Evolutionary conservation across 2,888 invertebrate species (phyloP), one percentile per base, ranked within the genome.

Genomic region (Liopterus haemorrhoidalis): DNA sequence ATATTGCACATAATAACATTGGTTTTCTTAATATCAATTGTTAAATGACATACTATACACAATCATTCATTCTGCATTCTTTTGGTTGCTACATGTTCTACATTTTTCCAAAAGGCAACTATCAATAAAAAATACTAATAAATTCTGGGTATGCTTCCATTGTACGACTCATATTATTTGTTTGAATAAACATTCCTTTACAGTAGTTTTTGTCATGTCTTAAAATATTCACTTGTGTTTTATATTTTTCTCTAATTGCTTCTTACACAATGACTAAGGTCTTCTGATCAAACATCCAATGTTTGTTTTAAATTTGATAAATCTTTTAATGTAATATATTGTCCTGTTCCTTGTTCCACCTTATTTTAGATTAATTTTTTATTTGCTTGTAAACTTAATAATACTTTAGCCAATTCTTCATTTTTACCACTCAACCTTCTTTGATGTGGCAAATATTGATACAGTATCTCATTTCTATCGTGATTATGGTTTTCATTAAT

Each of bases 141-240:
- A 41, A 41, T 24, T 32, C 33, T 2, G 41, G 41, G 20, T 19
- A 41, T 12, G 21, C 31, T 18, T 8, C 2, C 6, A 41, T 12
- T 2, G 31, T 41, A 11, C 15, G 30, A 22, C 32, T 41, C 32
- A 41, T 41, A 6, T 6, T 31, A 2, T 16, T n/a, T 15, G 22
- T 41, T 41, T 41, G 41, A 11, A 41, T 32, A 27, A 28, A 40
- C 8, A 41, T 16, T 2, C 41, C 41, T 30, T n/a, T 30, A 11
- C n/a, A n/a, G n/a, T n/a, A n/a, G 5, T 30, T 11, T 8, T 8
- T 9, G 5, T n/a, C n/a, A n/a, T n/a, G n/a, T n/a, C n/a, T n/a
- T n/a, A n/a, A n/a, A n/a, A n/a, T n/a, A n/a, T n/a, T n/a, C n/a
- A n/a, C n/a, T n/a, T n/a, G n/a, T n/a, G n/a, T n/a, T n/a, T n/a